A percentile compares a stretch with the other conserved stretches of the same genome.
Evolutionary conservation across 2,888 invertebrate genomes (phyloP).

Genomic region (Yponomeuta plumbellus): DNA sequence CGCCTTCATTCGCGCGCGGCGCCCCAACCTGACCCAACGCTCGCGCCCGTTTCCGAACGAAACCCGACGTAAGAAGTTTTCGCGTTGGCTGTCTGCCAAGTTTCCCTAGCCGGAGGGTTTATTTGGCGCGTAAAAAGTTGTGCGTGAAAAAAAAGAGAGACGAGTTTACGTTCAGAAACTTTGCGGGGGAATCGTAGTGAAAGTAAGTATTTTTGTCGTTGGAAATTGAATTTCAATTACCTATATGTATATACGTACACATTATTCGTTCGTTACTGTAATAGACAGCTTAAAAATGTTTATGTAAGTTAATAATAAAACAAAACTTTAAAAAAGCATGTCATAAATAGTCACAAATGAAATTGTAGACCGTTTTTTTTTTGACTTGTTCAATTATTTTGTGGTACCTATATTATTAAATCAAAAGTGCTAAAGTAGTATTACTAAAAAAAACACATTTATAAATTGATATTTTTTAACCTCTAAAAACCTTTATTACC

Average conservation of each 20-base stretch:
- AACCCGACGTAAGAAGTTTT: constrained; percentile 18
- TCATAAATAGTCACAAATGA: too few species aligned
- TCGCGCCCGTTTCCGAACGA: neutral
- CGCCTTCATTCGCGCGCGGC: constrained; percentile 19
- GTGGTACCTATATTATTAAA: too few species aligned
- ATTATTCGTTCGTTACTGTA: neutral
- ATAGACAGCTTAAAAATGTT: too few species aligned
- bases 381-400: too few species aligned
- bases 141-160: neutral
- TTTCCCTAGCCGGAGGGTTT: neutral
- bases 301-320: too few species aligned
- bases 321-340: too few species aligned
- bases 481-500: too few species aligned
- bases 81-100: neutral
- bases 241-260: too few species aligned
- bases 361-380: too few species aligned
- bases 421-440: too few species aligned
- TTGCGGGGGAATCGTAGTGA: neutral
- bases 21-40: constrained; percentile 13
- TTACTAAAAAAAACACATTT: too few species aligned
- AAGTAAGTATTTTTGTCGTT: neutral
- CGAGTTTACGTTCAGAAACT: neutral
- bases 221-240: neutral
- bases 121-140: neutral
- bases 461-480: too few species aligned